Conservation (phyloP, 92 coral and sea anemone genomes). For the Epizoanthus illoricatus region DNA sequence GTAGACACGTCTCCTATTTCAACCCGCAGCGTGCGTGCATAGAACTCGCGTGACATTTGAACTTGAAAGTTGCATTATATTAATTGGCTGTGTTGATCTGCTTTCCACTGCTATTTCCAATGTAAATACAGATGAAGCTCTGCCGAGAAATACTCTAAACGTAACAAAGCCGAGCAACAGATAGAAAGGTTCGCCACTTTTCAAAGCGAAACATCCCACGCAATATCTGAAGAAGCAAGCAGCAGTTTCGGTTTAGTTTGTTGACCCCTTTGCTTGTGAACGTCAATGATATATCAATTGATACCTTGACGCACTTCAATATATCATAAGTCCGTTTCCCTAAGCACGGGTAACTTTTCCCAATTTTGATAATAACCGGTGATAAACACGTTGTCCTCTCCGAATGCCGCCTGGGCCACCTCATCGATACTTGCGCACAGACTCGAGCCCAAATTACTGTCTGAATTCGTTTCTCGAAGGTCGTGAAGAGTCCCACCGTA, state of each 20-base stretch:
- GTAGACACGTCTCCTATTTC: not conserved
- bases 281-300: not conserved
- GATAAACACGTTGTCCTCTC: not conserved
- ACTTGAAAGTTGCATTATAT: too few relatives aligned
- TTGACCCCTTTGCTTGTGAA: not conserved
- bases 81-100: not conserved
- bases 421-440: constrained; percentile 32
- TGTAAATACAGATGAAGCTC: not conserved
- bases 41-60: constrained; percentile 25
- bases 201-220: not conserved
- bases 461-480: constrained; percentile 34
- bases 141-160: not conserved
- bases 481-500: constrained; percentile 21
- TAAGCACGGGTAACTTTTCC: constrained; percentile 19
- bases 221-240: not conserved
- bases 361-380: constrained; percentile 18
- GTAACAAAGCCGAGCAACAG: not conserved
- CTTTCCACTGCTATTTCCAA: not conserved
- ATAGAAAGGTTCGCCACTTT: not conserved
- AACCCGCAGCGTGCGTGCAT: not conserved
- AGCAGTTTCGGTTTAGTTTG: constrained; percentile 1
- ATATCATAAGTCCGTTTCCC: constrained; percentile 33
- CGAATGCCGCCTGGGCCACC: constrained; percentile 18
- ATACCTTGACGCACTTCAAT: constrained; percentile 15
- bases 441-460: constrained; percentile 40